phyloP scores from a whole-genome alignment of 1,140 invertebrate species.

The Branchinecta lindahli region DNA sequence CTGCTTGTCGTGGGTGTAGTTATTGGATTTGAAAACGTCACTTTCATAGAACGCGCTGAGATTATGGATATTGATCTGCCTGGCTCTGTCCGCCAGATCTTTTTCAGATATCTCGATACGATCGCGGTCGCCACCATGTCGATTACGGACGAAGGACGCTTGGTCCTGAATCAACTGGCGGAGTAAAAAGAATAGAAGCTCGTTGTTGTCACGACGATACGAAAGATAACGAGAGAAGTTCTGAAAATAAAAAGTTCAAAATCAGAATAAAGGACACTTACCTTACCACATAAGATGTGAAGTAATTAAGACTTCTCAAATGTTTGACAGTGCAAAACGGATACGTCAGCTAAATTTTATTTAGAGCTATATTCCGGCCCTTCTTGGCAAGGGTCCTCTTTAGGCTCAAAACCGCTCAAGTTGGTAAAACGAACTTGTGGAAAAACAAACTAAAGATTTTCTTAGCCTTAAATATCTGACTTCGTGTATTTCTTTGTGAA shows the following conservation, averaged over 20 bases:
- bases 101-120: constrained; percentile 76
- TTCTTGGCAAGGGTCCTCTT: too few species aligned
- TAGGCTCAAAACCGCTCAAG: too few species aligned
- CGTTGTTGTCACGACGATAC: constrained; percentile 90
- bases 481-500: too few species aligned
- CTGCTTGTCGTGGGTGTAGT: constrained; percentile 68
- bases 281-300: neutral
- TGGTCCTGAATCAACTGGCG: constrained; percentile 86
- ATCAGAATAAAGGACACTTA: constrained; percentile 1
- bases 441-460: too few species aligned
- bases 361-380: too few species aligned
- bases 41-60: constrained; percentile 83
- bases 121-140: constrained; percentile 51
- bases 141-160: constrained; percentile 63
- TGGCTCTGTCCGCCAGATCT: constrained; percentile 75
- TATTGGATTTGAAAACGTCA: constrained; percentile 74
- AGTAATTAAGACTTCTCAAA: constrained; percentile 13
- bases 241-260: constrained; percentile 36
- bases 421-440: too few species aligned
- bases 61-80: constrained; percentile 79
- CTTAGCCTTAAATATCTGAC: too few species aligned
- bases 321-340: too few species aligned
- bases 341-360: too few species aligned
- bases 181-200: constrained; percentile 86
- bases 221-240: constrained; percentile 84